Evolutionary conservation across 2,888 invertebrate genomes (phyloP), one percentile per base, ranked within the genome.

Genomic region (Cheilosia vernalis): DNA sequence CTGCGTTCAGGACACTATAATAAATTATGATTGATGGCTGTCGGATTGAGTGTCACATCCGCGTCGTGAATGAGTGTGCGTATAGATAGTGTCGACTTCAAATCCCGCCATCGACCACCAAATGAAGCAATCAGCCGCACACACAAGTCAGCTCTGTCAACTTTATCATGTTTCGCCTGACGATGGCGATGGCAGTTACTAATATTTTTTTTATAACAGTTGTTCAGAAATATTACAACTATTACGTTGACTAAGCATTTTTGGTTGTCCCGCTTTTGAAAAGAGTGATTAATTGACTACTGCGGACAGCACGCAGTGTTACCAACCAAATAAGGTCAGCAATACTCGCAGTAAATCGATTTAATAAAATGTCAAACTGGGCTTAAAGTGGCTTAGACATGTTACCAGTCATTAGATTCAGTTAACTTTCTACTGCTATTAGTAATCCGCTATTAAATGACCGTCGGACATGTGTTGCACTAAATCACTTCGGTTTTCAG

Each of bases 11-110:
- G 60, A 67, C 61, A 72, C 53, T 47, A 66, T 60, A 80, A 67
- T 72, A 67, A 64, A 85, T 80, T 72, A 70, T 80, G 85, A 85
- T 80, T 85, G 85, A 85, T 84, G 76, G 40, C 56, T 72, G 72
- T 76, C 58, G 49, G 67, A 84, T 67, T 64, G 55, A 44, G 47
- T 55, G 51, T 55, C 21, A 24, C 40, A 64, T 30, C 47, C 21
- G 30, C 44, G 56, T 55, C 64, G 27, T 44, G 63, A 40, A 37
- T 47, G 51, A 15, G 15, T 4, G 17, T 30, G 74, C 51, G 33
- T n/a, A n/a, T 69, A 53, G 51, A 53, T 51, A 9, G 47, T 47
- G 7, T 17, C 44, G 10, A 37, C 37, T 37, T 37, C 13, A 37
- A 53, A 56, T 7, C 7, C 6, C 30, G 9, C 30, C 40, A 33